Base-by-base conservation (phyloP, 2,797 vertebrate genomes). In the Phrynocephalus vlangalii region DNA sequence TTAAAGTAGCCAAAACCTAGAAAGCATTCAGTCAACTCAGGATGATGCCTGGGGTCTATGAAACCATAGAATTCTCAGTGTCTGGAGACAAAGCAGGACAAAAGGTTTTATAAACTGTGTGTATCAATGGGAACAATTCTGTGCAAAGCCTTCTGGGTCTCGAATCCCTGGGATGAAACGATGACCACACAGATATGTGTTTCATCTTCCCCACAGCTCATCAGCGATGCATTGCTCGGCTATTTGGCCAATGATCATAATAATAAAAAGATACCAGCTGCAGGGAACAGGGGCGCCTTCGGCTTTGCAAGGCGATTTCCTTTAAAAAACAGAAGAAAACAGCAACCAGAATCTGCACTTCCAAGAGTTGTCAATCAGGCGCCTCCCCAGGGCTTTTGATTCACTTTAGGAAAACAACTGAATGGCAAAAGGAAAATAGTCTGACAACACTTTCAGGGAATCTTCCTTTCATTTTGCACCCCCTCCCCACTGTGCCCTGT, bases 201-300 rank as follows among this genome's bases (percentile, higher is more conserved):
- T 87, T 87, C 86, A 88, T 44, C 79, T 28, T 90, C 60, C 67
- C 80, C 44, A 56, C 26, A 30, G 75, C 88, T 89, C 76, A 84
- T 79, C 76, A 86, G 82, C 76, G 60, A 86, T 68, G 76, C 85
- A 83, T 86, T 89, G 81, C 76, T 67, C 52, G 60, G 76, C 81
- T 83, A 33, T 89, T 70, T n/a, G 52, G 44, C 81, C 82, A 85
- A 60, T 15, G 81, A 84, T 52, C 48, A 77, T 13, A 38, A 38
- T 22, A 38, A 44, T 11, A 3, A n/a, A 81, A 38, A 87, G 78
- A 81, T 60, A 3, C 28, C 88, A 80, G 13, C 13, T 89, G 44
- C 30, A 66, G 82, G n/a, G 3, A 66, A 87, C 63, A 90, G 85
- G 71, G 0, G 6, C 77, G 91, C 73, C 82, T 90, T 48, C 68